Percentiles rank a stretch among this genome's conserved stretches.
These are phyloP conservation scores for Pseudomyrmex pallidus DNA, from an alignment of 1,140 invertebrate genomes.

Conservation along the genomic window DNA sequence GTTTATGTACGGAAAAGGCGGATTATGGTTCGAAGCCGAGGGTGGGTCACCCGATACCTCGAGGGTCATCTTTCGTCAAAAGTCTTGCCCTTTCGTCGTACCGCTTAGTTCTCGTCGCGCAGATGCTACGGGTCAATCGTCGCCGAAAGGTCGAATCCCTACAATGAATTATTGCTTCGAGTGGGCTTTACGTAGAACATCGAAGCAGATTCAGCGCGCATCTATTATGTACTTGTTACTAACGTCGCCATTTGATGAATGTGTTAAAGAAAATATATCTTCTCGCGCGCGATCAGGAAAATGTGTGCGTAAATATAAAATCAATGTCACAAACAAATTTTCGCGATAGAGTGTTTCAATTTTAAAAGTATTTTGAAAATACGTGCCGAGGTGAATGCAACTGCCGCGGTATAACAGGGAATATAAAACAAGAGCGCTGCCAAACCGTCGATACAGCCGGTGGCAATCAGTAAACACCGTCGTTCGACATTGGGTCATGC, in stretches of 20 bases:
- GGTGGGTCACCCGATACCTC: constrained; percentile 34
- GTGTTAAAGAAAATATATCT: too few species aligned
- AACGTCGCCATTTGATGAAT: too few species aligned
- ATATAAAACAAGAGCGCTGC: neutral
- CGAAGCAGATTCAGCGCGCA: neutral
- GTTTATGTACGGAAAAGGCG: constrained; percentile 24
- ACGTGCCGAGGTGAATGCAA: constrained; percentile 19
- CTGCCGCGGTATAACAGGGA: neutral
- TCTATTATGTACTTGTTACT: too few species aligned
- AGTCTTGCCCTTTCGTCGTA: constrained; percentile 47
- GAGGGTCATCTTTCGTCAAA: constrained; percentile 59
- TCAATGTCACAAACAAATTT: too few species aligned
- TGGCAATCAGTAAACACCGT: constrained; percentile 45
- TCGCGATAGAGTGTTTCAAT: too few species aligned
- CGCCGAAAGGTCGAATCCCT: constrained; percentile 52
- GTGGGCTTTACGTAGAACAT: neutral
- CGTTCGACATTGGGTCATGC: constrained; percentile 49
- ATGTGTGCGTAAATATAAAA: too few species aligned
- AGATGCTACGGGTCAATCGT: constrained; percentile 59
- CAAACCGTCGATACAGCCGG: constrained; percentile 26
- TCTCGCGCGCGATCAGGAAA: too few species aligned
- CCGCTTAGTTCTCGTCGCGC: constrained; percentile 1
- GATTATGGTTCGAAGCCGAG: constrained; percentile 42
- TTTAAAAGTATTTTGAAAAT: neutral
- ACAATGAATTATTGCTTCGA: constrained; percentile 61